A percentile compares a stretch with the other conserved stretches of the same genome.
These are phyloP conservation scores for Acanthococcus lagerstroemiae DNA, from an alignment of 2,888 invertebrate genomes.

Conservation along the genomic window DNA sequence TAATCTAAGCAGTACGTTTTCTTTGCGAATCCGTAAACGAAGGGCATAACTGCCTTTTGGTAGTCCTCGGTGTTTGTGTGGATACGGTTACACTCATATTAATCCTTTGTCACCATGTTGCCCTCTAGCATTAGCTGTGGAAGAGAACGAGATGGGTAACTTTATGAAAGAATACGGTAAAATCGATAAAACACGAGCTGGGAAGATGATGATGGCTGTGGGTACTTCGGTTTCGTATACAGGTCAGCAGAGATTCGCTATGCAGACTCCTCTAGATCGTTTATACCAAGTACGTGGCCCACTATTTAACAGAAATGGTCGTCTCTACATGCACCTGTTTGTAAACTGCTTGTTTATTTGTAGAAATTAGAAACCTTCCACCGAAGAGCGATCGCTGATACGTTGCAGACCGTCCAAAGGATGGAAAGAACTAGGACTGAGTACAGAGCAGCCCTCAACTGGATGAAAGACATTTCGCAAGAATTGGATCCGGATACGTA, in stretches of 20 bases:
- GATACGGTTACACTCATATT: no score
- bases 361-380: conserved; percentile 91
- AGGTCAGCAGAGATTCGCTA: conserved; percentile 81
- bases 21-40: no score
- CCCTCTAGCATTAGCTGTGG: conserved; percentile 73
- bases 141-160: conserved; percentile 87
- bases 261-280: conserved; percentile 73
- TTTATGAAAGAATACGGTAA: conserved; percentile 91
- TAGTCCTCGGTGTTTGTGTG: no score
- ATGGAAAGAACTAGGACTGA: conserved; percentile 95
- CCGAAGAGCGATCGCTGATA: conserved; percentile 87
- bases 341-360: neutral
- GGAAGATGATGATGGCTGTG: conserved; percentile 66
- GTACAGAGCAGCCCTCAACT: conserved; percentile 86
- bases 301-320: neutral
- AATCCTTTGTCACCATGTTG: no score
- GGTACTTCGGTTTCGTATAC: conserved; percentile 82
- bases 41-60: no score
- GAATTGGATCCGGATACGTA: conserved; percentile 95
- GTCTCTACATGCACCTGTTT: neutral
- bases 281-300: conserved; percentile 58
- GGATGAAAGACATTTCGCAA: conserved; percentile 97
- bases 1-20: conserved; percentile 53
- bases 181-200: conserved; percentile 71
- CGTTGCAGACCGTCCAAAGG: conserved; percentile 73